phyloP scores from a whole-genome alignment of 2,888 invertebrate species.

The Nemapogon koenigi region DNA sequence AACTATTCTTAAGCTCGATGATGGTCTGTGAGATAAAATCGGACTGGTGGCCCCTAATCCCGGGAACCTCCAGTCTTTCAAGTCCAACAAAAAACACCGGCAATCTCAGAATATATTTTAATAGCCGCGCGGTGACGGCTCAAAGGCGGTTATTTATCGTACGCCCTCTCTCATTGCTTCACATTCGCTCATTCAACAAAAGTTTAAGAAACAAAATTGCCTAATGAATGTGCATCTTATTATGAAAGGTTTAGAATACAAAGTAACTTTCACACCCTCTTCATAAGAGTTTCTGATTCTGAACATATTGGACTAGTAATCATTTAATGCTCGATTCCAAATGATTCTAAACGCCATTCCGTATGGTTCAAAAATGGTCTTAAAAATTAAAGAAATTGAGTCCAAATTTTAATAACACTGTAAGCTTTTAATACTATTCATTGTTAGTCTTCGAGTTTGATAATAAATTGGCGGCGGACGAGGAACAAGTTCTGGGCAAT shows the following conservation, averaged over 20 bases:
- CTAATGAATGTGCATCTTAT: too few species aligned
- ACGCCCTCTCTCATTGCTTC: slow-evolving; percentile 64
- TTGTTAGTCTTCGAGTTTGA: slow-evolving; percentile 45
- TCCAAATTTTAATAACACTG: slow-evolving; percentile 14
- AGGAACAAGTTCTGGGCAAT: slow-evolving; percentile 48
- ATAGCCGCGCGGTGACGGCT: slow-evolving; percentile 58
- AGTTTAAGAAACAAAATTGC: slow-evolving; percentile 38
- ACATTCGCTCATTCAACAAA: slow-evolving; percentile 38
- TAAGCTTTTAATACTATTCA: slow-evolving; percentile 31
- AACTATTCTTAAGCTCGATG: too few species aligned
- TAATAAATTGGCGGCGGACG: slow-evolving; percentile 56
- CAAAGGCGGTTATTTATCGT: slow-evolving; percentile 64
- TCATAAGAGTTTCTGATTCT: slow-evolving; percentile 43
- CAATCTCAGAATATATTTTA: slow-evolving; percentile 60
- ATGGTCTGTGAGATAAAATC: too few species aligned
- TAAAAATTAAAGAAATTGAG: slow-evolving; percentile 1
- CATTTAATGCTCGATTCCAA: slow-evolving; percentile 54
- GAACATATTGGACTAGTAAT: slow-evolving; percentile 52
- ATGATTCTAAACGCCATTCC: slow-evolving; percentile 30
- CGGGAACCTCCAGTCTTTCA: slow-evolving; percentile 26
- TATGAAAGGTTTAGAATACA: too few species aligned
- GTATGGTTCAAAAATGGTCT: background rate
- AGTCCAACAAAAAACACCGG: slow-evolving; percentile 43
- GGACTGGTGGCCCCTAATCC: too few species aligned
- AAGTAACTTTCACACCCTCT: slow-evolving; percentile 31